Conservation (phyloP, 1,140 invertebrate species). For the Plectrocnemia conspersa region DNA sequence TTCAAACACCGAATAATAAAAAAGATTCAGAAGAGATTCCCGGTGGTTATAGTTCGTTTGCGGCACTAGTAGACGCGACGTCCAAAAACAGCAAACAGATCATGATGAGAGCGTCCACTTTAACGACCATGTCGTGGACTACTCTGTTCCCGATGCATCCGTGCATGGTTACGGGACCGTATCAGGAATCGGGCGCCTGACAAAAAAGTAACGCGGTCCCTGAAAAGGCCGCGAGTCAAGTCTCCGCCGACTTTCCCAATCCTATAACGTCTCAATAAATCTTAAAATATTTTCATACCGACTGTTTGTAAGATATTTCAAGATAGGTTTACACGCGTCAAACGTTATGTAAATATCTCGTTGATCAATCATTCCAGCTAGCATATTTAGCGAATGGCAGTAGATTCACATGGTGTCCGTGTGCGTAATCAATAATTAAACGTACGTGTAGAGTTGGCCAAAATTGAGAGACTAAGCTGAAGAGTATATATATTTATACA, state of each 20-base stretch:
- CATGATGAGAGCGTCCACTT: slow-evolving; percentile 64
- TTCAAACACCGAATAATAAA: slow-evolving; percentile 36
- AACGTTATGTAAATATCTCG: slow-evolving; percentile 15
- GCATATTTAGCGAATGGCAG: slow-evolving; percentile 32
- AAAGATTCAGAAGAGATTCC: slow-evolving; percentile 40
- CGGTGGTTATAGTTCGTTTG: slow-evolving; percentile 42
- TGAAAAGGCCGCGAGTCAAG: slow-evolving; percentile 14
- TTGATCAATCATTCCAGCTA: slow-evolving; percentile 23
- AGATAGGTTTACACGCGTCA: slow-evolving; percentile 5
- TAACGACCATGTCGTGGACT: slow-evolving; percentile 78
- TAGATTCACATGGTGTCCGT: slow-evolving; percentile 31
- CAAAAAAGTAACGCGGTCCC: slow-evolving; percentile 36
- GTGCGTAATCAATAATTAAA: slow-evolving; percentile 26
- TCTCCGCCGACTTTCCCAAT: slow-evolving; percentile 8
- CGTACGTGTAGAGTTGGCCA: slow-evolving; percentile 33
- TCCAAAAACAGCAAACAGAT: slow-evolving; percentile 54
- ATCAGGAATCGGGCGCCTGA: slow-evolving; percentile 62
- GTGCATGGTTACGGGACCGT: slow-evolving; percentile 75
- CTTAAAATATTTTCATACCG: slow-evolving; percentile 21
- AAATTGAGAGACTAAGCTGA: slow-evolving; percentile 35
- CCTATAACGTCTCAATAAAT: slow-evolving; percentile 7
- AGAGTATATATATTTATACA: slow-evolving; percentile 2
- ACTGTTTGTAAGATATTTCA: slow-evolving; percentile 15
- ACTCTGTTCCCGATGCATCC: slow-evolving; percentile 79
- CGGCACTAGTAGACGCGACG: slow-evolving; percentile 46